phyloP scores from a whole-genome alignment of 2,888 invertebrate genomes.

The Cyclophora albipunctata region DNA sequence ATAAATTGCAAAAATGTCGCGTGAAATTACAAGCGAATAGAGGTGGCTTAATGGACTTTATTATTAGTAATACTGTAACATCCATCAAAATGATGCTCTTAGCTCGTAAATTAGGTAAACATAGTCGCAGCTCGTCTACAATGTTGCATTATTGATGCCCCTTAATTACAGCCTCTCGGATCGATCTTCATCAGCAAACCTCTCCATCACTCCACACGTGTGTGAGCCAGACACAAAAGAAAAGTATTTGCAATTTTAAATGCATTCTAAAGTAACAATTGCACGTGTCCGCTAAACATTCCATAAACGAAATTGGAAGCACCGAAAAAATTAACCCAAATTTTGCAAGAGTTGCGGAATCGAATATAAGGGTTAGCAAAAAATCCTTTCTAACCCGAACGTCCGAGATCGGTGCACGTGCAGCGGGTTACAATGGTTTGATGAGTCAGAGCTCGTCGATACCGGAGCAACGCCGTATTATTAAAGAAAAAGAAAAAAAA shows the following conservation, averaged over 20 bases:
- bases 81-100: constrained; percentile 30
- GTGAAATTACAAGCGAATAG: constrained; percentile 26
- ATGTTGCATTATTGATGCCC: constrained; percentile 37
- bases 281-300: constrained; percentile 37
- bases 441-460: constrained; percentile 64
- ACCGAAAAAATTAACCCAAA: constrained; percentile 63
- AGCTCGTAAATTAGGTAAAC: no score
- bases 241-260: constrained; percentile 15
- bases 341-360: constrained; percentile 75
- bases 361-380: constrained; percentile 70
- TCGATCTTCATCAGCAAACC: constrained; percentile 23
- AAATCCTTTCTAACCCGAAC: constrained; percentile 70
- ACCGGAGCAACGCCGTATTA: constrained; percentile 59
- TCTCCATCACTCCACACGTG: constrained; percentile 33
- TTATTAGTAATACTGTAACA: constrained; percentile 30
- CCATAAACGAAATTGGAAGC: constrained; percentile 38
- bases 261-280: constrained; percentile 26
- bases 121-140: constrained; percentile 8
- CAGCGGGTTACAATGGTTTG: constrained; percentile 59
- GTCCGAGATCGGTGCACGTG: constrained; percentile 67
- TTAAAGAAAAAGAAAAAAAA: constrained; percentile 61
- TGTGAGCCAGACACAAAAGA: constrained; percentile 16
- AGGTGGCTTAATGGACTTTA: constrained; percentile 41
- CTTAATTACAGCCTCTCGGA: constrained; percentile 23
- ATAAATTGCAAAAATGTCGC: constrained; percentile 28